Base-by-base conservation (phyloP, 2,113 vertebrate genomes). In the Noturus placidus region DNA sequence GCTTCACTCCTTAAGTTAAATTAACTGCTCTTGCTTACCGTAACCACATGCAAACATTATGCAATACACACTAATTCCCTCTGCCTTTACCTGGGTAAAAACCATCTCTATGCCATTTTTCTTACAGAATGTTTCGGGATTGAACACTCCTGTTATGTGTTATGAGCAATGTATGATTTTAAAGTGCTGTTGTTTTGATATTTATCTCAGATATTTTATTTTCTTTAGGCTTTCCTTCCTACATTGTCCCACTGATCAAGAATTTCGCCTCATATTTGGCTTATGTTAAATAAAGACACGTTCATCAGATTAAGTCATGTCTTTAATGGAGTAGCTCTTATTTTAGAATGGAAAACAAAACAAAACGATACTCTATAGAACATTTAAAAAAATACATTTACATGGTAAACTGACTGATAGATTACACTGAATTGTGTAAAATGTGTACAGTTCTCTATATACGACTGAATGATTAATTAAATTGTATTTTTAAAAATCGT, bases 361-460 rank as follows among this genome's bases (percentile, higher is more conserved):
- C 38, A 79, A 78, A 79, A 15, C 14, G 56, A 76, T 91, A 57
- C 30, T 79, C 19, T 15, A 25, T 46, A 42, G 14, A 50, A 76
- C 13, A 2, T 77, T 46, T 4, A 20, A 69, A 19, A 30, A 67
- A 65, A n/a, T 33, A 50, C 57, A 33, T 57, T 56, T 57, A 80
- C 78, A 35, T 89, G 89, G 87, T 89, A 88, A 91, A 92, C 87
- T 87, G 38, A 20, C 80, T 88, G 76, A 82, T 84, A 89, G 77
- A 89, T 90, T 63, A 86, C 81, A 92, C 87, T 86, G 57, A 92
- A 92, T 91, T 92, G 83, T 94, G 88, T 93, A 38, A 90, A 95
- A 94, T 94, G 92, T 95, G 95, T 95, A 95, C 94, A 96, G 95
- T 92, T 94, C 90, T 94, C 90, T 92, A 90, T 92, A 92, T 92